A percentile compares a stretch with the other conserved stretches of the same genome.
Evolutionary conservation across 2,797 vertebrate genomes (phyloP).

Genomic region (Gymnoscopelus braueri): DNA sequence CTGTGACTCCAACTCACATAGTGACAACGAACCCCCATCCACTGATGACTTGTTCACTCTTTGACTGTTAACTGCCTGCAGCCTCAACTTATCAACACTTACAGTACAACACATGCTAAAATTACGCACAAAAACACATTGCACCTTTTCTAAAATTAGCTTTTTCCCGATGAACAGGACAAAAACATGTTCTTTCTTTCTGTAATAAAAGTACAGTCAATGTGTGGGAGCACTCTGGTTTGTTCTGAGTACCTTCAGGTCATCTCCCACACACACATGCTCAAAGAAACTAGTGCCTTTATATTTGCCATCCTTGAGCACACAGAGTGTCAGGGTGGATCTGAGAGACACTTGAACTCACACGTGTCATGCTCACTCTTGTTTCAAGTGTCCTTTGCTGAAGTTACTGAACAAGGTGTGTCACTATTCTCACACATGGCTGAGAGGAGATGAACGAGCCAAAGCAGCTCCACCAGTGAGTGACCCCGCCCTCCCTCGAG

Average conservation of each 20-base stretch:
- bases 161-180: too few relatives aligned
- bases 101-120: slow-evolving; percentile 8
- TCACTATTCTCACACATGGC: slow-evolving; percentile 59
- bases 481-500: slow-evolving; percentile 70
- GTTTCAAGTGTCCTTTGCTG: slow-evolving; percentile 60
- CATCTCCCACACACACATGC: not conserved
- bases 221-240: too few relatives aligned
- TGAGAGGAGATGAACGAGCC: slow-evolving; percentile 63
- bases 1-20: too few relatives aligned
- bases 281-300: too few relatives aligned
- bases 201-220: too few relatives aligned
- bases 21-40: too few relatives aligned
- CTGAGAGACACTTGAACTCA: not conserved
- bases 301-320: too few relatives aligned
- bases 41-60: too few relatives aligned
- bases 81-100: not conserved
- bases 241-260: too few relatives aligned
- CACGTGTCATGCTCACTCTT: slow-evolving; percentile 37
- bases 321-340: slow-evolving; percentile 17
- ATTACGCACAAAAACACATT: not conserved
- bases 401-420: slow-evolving; percentile 66
- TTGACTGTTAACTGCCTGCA: not conserved
- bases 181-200: too few relatives aligned
- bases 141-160: not conserved
- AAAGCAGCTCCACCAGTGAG: slow-evolving; percentile 65